Percentiles rank a stretch among this genome's conserved stretches.
Evolutionary conservation across 2,113 vertebrate species (phyloP).

Genomic region (Ceyx melanurus): DNA sequence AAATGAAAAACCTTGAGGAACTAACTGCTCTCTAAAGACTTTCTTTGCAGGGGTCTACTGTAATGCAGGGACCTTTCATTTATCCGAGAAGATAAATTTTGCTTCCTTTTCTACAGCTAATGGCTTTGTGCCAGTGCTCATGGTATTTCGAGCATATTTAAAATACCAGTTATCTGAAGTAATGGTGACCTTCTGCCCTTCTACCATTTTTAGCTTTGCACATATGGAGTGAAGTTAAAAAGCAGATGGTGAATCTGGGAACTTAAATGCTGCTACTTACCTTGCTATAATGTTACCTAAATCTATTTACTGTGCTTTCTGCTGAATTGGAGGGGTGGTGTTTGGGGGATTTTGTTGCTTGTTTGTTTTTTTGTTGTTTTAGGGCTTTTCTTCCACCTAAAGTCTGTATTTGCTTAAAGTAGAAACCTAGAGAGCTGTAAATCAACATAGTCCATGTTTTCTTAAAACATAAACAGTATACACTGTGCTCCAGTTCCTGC

Average conservation of each 20-base stretch:
- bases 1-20: background rate
- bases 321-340: background rate
- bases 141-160: slow-evolving; percentile 37
- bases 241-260: background rate
- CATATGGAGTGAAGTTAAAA: background rate
- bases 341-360: background rate
- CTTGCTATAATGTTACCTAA: background rate
- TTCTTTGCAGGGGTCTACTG: background rate
- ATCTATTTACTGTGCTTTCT: background rate
- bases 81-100: slow-evolving; percentile 1
- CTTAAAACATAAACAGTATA: background rate
- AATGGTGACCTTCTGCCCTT: background rate
- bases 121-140: slow-evolving; percentile 28
- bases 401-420: background rate
- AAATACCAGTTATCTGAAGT: slow-evolving; percentile 51
- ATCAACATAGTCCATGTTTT: background rate
- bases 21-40: background rate
- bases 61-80: background rate
- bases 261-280: background rate
- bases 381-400: background rate
- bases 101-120: background rate
- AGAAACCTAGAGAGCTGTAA: background rate
- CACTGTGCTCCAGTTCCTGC: background rate
- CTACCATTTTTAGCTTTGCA: background rate
- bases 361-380: background rate